Evolutionary conservation across 1,140 invertebrate species (phyloP).

Genomic region (Idris sp.): DNA sequence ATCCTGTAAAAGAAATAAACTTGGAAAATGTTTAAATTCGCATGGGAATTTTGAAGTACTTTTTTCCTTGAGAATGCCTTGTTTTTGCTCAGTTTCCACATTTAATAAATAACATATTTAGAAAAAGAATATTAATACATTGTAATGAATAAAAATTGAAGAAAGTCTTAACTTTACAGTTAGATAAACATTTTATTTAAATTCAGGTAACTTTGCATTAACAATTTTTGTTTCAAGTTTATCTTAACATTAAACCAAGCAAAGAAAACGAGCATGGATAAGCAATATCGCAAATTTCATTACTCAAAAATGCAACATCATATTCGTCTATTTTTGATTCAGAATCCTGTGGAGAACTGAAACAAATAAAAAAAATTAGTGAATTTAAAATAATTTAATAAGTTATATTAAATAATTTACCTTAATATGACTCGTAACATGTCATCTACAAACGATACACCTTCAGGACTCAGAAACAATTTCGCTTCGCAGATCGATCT

Average conservation of each 20-base stretch:
- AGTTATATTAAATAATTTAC: conserved; percentile 70
- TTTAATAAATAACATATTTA: too few species aligned
- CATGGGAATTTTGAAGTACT: conserved; percentile 11
- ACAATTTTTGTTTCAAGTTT: too few species aligned
- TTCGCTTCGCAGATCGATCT: conserved; percentile 84
- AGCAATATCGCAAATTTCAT: conserved; percentile 63
- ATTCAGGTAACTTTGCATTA: too few species aligned
- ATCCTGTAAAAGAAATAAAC: conserved; percentile 22
- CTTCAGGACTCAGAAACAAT: conserved; percentile 79
- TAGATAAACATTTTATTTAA: too few species aligned
- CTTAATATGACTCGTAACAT: conserved; percentile 82
- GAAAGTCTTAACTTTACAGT: too few species aligned
- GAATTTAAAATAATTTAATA: neutral
- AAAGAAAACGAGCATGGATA: conserved; percentile 75
- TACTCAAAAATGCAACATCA: conserved; percentile 66
- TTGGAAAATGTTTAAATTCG: conserved; percentile 36
- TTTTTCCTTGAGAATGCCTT: conserved; percentile 10
- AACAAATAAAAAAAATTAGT: conserved; percentile 58
- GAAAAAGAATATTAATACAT: too few species aligned
- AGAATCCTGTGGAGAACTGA: conserved; percentile 66
- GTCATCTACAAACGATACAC: conserved; percentile 83
- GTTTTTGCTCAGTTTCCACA: conserved; percentile 19
- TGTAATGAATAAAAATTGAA: too few species aligned
- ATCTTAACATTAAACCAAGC: conserved; percentile 66
- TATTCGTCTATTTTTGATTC: conserved; percentile 65